Base-by-base conservation (phyloP, 2,888 invertebrate species). In the Schizaphis graminum region DNA sequence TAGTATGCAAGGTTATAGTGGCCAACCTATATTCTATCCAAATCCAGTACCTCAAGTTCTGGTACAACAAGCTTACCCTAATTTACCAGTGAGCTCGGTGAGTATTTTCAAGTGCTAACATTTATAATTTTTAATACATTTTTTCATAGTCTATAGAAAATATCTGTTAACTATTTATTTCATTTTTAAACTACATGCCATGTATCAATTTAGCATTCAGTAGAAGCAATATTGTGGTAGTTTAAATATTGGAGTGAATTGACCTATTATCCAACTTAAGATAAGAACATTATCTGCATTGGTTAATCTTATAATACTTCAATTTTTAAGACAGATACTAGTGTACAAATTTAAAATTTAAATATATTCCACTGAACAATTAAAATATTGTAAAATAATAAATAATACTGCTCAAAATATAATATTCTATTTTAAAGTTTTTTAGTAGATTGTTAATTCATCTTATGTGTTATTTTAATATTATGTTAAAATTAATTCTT, bases 21-120 rank as follows among this genome's bases (percentile, higher is more conserved):
- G 94, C 13, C 94, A 94, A 91, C 94, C 94, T 91, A 94, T 94
- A 61, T 94, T 94, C 49, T 94, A 94, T 94, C 94, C 94, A 67
- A 94, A 94, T 94, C 94, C 90, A 84, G 91, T 86, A n/a, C 94
- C 94, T 49, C 94, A 94, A 91, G 94, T 94, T 2, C 91, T 94
- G 67, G 90, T 94, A 24, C 94, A 94, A 86, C 94, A 94, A 90
- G 57, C 94, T 86, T 94, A 94, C 41, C 90, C 94, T 61, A 94
- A 94, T 53, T 67, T 94, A 67, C 94, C 94, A 67, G 86, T 67
- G 1, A 94, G 67, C 44, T 86, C 94, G 5, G 94, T 94, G 56
- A 87, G 94, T 87, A 35, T 8, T 87, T 35, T 21, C 21, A 35
- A 77, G 21, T 77, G 35, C 8, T 35, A 35, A 77, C 35, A 77